Evolutionary conservation across 2,888 invertebrate species (phyloP), one percentile per base, ranked within the genome.

Genomic region (Erebia palarica): DNA sequence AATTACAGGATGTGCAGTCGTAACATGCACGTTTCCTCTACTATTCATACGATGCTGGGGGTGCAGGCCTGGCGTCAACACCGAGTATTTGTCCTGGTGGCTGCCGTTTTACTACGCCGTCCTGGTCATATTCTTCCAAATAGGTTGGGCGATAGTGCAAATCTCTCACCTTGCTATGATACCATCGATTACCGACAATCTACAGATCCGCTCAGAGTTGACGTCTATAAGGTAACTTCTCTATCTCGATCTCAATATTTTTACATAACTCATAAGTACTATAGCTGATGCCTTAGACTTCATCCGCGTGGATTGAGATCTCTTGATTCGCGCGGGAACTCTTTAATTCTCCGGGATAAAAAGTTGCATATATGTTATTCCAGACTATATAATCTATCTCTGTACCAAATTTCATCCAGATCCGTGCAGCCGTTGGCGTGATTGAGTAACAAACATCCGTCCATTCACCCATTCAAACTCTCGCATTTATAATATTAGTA

Each of bases 91-190:
- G 2, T 77, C 80, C 5, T 94, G 93, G 94, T 94, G 94, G 94
- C 90, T 94, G 84, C 90, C 95, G 0, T 78, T 94, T 2, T 95
- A 95, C 84, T 95, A 95, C 78, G 90, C 93, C 1, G 79, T 90
- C 49, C 91, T 94, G 71, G 96, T 97, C 76, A 87, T 94, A 11
- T 90, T 98, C 77, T 98, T 98, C 88, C 98, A 99, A 92, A 96
- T 97, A 77, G 98, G 98, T 13, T 99, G 98, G 98, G 98, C 99
- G 0, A 94, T 97, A 9, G 97, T 97, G 1, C 98, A 99, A 93
- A 98, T 99, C 79, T 97, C 98, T 1, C 99, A 99, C 89, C 94
- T 99, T 69, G 96, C 98, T 0, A 95, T 99, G 87, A 98, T 98
- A 79, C 98, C 98, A 1, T 95, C 96, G 67, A 94, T 98, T 70